These are phyloP conservation scores for Gymnocypris eckloni DNA, from an alignment of 2,797 vertebrate genomes.

Conservation along the genomic window DNA sequence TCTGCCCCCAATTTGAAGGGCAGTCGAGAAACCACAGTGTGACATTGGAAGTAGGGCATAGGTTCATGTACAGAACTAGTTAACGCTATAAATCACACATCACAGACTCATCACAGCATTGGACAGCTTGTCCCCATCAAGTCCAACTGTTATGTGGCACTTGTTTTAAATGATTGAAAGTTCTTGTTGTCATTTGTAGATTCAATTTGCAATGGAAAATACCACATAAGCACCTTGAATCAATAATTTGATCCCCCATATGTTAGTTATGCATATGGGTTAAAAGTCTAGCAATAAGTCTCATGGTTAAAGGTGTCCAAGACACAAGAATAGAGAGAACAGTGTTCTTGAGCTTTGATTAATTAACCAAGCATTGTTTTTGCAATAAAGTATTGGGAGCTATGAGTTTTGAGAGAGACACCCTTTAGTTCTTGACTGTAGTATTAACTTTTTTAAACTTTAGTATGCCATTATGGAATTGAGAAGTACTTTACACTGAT, in stretches of 20 bases:
- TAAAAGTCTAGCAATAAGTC: constrained; percentile 17
- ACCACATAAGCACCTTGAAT: not conserved
- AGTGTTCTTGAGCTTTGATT: constrained; percentile 1
- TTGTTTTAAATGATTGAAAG: constrained; percentile 67
- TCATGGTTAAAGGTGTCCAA: constrained; percentile 33
- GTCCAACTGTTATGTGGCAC: constrained; percentile 66
- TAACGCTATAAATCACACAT: constrained; percentile 44
- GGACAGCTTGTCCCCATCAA: constrained; percentile 66
- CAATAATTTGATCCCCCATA: constrained; percentile 17
- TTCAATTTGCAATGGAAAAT: constrained; percentile 66
- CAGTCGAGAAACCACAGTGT: constrained; percentile 93
- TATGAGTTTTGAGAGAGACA: not conserved
- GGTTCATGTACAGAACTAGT: constrained; percentile 36
- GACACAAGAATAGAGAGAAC: not conserved
- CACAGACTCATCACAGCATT: constrained; percentile 73
- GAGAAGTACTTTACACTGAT: constrained; percentile 42
- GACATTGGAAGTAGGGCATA: constrained; percentile 62
- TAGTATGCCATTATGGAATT: constrained; percentile 2
- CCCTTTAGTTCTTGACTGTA: constrained; percentile 7
- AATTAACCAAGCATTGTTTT: not conserved
- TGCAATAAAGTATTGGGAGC: constrained; percentile 2
- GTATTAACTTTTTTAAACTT: constrained; percentile 10
- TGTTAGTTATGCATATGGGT: constrained; percentile 64
- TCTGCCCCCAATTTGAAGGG: constrained; percentile 96
- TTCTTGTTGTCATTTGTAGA: constrained; percentile 71